phyloP scores from a whole-genome alignment of 2,797 vertebrate genomes.

The Holocentrus rufus region DNA sequence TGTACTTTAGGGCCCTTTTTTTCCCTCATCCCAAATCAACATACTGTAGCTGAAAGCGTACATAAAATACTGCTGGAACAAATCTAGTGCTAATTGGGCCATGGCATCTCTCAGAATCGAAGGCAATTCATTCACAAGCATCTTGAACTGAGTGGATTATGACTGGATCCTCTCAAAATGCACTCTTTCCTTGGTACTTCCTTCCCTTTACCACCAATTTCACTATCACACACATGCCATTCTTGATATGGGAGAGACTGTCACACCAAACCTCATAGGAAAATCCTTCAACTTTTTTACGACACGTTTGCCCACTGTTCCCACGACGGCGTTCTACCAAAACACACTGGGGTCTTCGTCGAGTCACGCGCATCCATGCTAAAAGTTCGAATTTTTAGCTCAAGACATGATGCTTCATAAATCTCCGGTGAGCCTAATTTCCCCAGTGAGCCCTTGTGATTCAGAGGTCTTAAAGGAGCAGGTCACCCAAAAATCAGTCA shows the following conservation, averaged over 20 bases:
- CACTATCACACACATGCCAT: conserved; percentile 13
- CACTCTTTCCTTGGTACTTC: conserved; percentile 30
- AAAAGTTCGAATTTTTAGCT: too few species aligned
- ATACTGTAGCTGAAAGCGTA: conserved; percentile 19
- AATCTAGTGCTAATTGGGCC: conserved; percentile 38
- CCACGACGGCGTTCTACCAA: too few species aligned
- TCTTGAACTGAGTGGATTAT: conserved; percentile 42
- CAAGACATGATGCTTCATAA: too few species aligned
- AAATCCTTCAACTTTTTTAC: background rate
- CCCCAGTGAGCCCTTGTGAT: too few species aligned
- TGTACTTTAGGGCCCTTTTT: conserved; percentile 48
- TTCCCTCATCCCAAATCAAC: conserved; percentile 19
- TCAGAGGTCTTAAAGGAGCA: too few species aligned
- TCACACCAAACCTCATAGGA: conserved; percentile 46
- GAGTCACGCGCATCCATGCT: too few species aligned
- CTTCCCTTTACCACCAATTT: conserved; percentile 11
- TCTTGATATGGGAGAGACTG: background rate
- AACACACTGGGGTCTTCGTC: too few species aligned
- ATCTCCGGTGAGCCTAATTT: too few species aligned
- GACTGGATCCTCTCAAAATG: conserved; percentile 46
- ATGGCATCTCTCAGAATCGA: conserved; percentile 35
- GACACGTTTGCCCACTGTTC: too few species aligned
- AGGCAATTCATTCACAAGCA: conserved; percentile 56
- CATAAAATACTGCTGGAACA: conserved; percentile 55
- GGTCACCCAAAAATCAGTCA: too few species aligned